Percentiles rank a stretch among this genome's conserved stretches.
Conservation (phyloP, 2,797 vertebrate species). For the Amphiprion clarkii region DNA sequence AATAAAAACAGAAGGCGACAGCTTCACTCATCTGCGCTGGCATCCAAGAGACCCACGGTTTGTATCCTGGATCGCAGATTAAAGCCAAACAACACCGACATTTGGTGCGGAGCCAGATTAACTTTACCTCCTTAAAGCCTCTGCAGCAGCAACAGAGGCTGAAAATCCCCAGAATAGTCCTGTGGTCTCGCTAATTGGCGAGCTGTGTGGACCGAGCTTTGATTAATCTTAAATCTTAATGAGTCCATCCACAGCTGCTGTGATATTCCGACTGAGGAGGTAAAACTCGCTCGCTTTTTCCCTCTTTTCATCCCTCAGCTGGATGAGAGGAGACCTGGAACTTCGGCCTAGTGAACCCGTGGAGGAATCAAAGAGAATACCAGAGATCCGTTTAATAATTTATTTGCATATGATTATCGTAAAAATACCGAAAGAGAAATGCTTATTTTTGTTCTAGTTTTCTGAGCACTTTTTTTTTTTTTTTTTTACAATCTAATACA, state of each 20-base stretch:
- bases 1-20: constrained; percentile 66
- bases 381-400: constrained; percentile 84
- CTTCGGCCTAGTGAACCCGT: constrained; percentile 71
- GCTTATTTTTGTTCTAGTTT: constrained; percentile 81
- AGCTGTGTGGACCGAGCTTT: constrained; percentile 62
- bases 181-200: constrained; percentile 74
- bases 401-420: constrained; percentile 88
- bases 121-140: constrained; percentile 73
- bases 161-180: constrained; percentile 68
- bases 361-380: constrained; percentile 83
- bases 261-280: constrained; percentile 74
- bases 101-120: constrained; percentile 74
- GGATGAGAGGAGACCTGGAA: constrained; percentile 71
- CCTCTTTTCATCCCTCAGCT: constrained; percentile 65
- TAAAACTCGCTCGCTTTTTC: constrained; percentile 67
- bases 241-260: constrained; percentile 72
- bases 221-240: constrained; percentile 80
- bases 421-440: constrained; percentile 87
- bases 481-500: constrained; percentile 81
- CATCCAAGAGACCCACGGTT: constrained; percentile 37
- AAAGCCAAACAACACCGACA: constrained; percentile 66
- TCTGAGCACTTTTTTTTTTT: constrained; percentile 57
- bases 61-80: constrained; percentile 65
- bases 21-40: constrained; percentile 59
- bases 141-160: constrained; percentile 63